Evolutionary conservation across 2,888 invertebrate species (phyloP).

Genomic region (Cerceris rybyensis): DNA sequence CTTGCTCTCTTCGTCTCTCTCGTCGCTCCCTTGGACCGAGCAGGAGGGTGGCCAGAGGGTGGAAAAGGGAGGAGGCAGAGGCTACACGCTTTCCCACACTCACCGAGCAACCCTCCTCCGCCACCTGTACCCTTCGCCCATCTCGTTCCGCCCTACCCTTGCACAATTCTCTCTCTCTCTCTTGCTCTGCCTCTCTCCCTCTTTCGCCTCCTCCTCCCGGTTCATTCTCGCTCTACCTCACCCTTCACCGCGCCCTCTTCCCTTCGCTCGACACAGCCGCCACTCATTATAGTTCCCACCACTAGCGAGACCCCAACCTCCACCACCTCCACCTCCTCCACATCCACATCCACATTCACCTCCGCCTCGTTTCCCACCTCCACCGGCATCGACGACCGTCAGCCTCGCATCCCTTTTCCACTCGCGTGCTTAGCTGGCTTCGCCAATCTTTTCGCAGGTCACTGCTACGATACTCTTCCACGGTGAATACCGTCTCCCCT

Average conservation of each 20-base stretch:
- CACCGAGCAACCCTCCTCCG: conserved; percentile 57
- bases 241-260: conserved; percentile 50
- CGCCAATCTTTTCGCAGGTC: conserved; percentile 63
- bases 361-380: conserved; percentile 57
- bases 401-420: conserved; percentile 61
- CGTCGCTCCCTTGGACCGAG: conserved; percentile 59
- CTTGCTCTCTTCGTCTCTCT: conserved; percentile 23
- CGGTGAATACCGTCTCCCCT: conserved; percentile 2
- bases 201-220: conserved; percentile 41
- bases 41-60: conserved; percentile 59
- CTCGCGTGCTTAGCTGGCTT: conserved; percentile 62
- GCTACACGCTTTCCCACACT: conserved; percentile 76
- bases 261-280: conserved; percentile 53
- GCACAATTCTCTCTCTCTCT: conserved; percentile 25
- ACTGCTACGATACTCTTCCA: conserved; percentile 49
- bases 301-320: conserved; percentile 47
- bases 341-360: conserved; percentile 40
- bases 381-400: conserved; percentile 55
- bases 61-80: conserved; percentile 67
- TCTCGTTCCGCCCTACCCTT: conserved; percentile 61
- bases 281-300: conserved; percentile 78
- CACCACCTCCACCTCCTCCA: conserved; percentile 36
- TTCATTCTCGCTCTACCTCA: conserved; percentile 39
- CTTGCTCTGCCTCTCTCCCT: conserved; percentile 29
- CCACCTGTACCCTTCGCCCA: conserved; percentile 64